These are phyloP conservation scores for Frankliniella fusca DNA, from an alignment of 2,888 invertebrate species.

Conservation along the genomic window DNA sequence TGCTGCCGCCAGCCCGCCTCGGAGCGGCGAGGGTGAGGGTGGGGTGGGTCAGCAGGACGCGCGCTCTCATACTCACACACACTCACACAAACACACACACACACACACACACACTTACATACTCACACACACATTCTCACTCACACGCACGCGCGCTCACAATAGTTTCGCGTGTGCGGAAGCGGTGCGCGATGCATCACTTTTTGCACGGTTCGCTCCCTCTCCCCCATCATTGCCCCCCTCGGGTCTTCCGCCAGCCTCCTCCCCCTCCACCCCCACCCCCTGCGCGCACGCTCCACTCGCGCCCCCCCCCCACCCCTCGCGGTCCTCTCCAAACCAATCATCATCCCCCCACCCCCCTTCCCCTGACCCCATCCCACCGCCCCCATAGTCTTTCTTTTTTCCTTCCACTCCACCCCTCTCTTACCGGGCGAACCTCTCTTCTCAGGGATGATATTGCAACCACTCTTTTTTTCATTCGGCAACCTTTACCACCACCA, in stretches of 20 bases:
- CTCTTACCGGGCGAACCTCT: too few relatives aligned
- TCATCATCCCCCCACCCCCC: not conserved
- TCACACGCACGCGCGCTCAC: not conserved
- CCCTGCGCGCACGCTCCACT: not conserved
- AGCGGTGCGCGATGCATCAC: slow-evolving; percentile 10
- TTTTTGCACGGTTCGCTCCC: slow-evolving; percentile 1
- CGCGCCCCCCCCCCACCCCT: not conserved
- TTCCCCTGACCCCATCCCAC: not conserved
- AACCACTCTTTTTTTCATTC: slow-evolving; percentile 7
- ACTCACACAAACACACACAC: not conserved
- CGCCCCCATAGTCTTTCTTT: too few relatives aligned
- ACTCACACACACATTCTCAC: not conserved
- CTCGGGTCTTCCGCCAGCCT: not conserved
- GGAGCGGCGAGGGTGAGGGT: not conserved
- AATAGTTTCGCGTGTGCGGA: slow-evolving; percentile 22
- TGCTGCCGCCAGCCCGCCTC: not conserved
- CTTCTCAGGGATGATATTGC: slow-evolving; percentile 1
- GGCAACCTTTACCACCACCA: not conserved
- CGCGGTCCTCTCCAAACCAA: slow-evolving; percentile 4
- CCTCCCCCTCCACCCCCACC: not conserved
- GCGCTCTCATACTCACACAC: too few relatives aligned
- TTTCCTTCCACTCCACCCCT: too few relatives aligned
- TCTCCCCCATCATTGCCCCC: not conserved
- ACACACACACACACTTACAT: too few relatives aligned
- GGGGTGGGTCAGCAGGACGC: not conserved